These are phyloP conservation scores for Trissolcus basalis DNA, from an alignment of 1,140 invertebrate species.

Conservation along the genomic window DNA sequence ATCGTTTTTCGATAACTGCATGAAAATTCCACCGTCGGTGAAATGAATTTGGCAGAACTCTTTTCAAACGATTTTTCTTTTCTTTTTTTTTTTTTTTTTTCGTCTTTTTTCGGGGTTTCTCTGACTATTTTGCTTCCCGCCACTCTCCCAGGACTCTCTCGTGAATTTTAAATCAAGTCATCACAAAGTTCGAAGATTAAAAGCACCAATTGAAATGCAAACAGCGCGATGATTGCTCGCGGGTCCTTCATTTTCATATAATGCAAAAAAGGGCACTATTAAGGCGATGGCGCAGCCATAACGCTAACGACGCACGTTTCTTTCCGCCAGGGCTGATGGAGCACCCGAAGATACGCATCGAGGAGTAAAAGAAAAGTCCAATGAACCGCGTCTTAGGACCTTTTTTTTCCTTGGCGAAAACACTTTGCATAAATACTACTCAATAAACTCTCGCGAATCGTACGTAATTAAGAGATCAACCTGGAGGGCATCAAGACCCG, in stretches of 20 bases:
- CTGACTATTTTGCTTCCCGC: no score
- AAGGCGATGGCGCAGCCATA: conserved; percentile 18
- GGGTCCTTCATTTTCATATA: conserved; percentile 28
- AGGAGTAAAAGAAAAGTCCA: neutral
- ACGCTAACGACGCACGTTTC: conserved; percentile 16
- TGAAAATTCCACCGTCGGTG: conserved; percentile 7
- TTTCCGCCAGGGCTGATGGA: neutral
- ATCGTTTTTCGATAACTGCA: conserved; percentile 58
- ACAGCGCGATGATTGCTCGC: conserved; percentile 23
- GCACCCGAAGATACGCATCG: neutral
- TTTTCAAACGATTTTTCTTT: no score
- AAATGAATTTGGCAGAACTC: no score
- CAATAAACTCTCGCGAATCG: no score
- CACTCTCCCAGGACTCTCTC: conserved; percentile 4
- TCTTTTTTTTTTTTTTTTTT: neutral
- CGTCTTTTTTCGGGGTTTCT: no score
- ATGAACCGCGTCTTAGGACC: neutral
- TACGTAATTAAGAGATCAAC: no score
- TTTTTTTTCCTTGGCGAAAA: conserved; percentile 11
- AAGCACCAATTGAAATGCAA: conserved; percentile 43
- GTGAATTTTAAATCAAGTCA: conserved; percentile 38
- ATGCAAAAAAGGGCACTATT: conserved; percentile 19
- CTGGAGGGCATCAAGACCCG: no score
- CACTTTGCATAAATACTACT: no score
- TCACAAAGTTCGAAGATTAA: conserved; percentile 36